These are phyloP conservation scores for Sinhomidia bicolor DNA, from an alignment of 2,888 invertebrate species.

Conservation along the genomic window DNA sequence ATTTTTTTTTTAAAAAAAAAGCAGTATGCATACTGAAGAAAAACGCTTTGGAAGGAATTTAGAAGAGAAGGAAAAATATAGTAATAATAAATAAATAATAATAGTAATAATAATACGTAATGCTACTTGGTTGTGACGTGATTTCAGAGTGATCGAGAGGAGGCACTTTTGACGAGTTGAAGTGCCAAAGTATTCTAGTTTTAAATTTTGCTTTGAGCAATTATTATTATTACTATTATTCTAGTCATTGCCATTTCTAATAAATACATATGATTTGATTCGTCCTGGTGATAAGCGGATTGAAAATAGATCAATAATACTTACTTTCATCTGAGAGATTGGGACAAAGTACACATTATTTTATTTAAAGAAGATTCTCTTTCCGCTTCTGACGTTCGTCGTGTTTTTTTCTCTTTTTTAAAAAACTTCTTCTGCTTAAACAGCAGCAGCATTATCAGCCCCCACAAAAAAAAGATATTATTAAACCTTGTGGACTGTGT, in stretches of 20 bases:
- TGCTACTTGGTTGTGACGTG: neutral
- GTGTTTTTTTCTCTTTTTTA: neutral
- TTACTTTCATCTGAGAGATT: too few species aligned
- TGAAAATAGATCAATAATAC: too few species aligned
- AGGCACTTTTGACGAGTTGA: neutral
- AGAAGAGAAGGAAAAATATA: too few species aligned
- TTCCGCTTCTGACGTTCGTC: constrained; percentile 26
- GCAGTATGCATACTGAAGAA: too few species aligned
- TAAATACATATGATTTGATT: too few species aligned
- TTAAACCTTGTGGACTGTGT: constrained; percentile 34
- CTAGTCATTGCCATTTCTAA: too few species aligned
- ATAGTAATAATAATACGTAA: neutral
- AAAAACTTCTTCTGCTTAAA: too few species aligned
- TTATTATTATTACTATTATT: too few species aligned
- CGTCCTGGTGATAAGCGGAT: neutral
- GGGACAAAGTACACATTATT: constrained; percentile 4
- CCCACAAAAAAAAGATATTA: constrained; percentile 49
- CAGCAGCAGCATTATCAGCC: neutral
- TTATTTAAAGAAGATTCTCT: neutral
- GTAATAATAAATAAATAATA: neutral
- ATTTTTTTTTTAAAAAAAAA: too few species aligned
- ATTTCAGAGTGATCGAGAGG: constrained; percentile 44
- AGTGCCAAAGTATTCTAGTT: neutral
- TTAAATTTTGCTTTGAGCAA: too few species aligned
- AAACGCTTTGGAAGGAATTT: too few species aligned